A percentile compares a stretch with the other conserved stretches of the same genome.
Evolutionary conservation across 1,140 invertebrate genomes (phyloP).

Genomic region (Rhizoglyphus robini): DNA sequence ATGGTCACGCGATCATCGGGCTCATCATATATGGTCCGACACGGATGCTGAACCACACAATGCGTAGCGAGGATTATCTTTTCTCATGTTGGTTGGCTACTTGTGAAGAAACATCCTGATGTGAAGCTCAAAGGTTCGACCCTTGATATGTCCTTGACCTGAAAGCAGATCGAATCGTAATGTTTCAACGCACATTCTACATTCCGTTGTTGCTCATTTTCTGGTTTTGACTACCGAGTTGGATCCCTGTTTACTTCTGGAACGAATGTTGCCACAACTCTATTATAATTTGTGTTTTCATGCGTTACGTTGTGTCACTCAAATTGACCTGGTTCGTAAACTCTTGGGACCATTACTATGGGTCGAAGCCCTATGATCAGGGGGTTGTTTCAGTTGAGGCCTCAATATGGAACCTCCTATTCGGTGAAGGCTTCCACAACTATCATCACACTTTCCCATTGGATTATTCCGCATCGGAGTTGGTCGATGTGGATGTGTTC

Average conservation of each 20-base stretch:
- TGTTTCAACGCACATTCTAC: constrained; percentile 55
- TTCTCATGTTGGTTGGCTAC: constrained; percentile 82
- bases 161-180: constrained; percentile 59
- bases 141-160: constrained; percentile 74
- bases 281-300: constrained; percentile 34
- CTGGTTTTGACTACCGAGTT: constrained; percentile 38
- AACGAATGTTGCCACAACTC: constrained; percentile 34
- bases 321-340: constrained; percentile 38
- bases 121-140: constrained; percentile 68
- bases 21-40: too few species aligned
- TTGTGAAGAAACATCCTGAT: constrained; percentile 67
- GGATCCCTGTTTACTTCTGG: constrained; percentile 38
- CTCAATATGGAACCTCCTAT: too few species aligned
- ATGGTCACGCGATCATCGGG: too few species aligned
- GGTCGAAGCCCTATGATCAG: constrained; percentile 36
- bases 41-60: too few species aligned
- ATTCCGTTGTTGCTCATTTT: constrained; percentile 33
- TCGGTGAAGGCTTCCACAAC: too few species aligned
- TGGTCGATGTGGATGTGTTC: too few species aligned
- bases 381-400: constrained; percentile 37
- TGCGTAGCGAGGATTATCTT: constrained; percentile 84
- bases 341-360: constrained; percentile 38
- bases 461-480: too few species aligned
- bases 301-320: constrained; percentile 36
- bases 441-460: too few species aligned